These are phyloP conservation scores for Drosophila helvetica DNA, from an alignment of 2,888 invertebrate species.

Conservation along the genomic window DNA sequence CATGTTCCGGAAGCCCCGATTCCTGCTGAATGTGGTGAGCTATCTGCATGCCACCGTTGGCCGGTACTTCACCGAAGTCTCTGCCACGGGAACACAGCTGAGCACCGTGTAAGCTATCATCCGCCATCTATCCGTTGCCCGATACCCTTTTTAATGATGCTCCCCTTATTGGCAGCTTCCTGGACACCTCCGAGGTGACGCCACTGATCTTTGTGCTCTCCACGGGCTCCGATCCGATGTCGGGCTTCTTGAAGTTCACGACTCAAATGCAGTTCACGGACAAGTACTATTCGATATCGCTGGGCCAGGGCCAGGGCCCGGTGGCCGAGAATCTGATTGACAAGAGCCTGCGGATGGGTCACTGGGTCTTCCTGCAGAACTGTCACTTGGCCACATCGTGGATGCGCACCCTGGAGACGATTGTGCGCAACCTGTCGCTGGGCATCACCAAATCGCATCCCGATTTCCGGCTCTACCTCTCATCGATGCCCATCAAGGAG, in stretches of 20 bases:
- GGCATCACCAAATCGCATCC: constrained; percentile 87
- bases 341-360: constrained; percentile 88
- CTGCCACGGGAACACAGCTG: constrained; percentile 86
- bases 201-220: constrained; percentile 94
- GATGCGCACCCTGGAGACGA: constrained; percentile 93
- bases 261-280: constrained; percentile 89
- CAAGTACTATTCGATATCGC: constrained; percentile 91
- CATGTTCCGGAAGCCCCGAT: constrained; percentile 90
- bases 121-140: too few relatives aligned
- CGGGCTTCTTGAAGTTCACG: constrained; percentile 92
- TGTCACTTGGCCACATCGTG: constrained; percentile 97
- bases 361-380: constrained; percentile 97
- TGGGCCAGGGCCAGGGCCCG: constrained; percentile 95
- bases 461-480: constrained; percentile 93
- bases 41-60: constrained; percentile 92
- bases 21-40: constrained; percentile 91
- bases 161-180: constrained; percentile 85
- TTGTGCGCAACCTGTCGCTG: constrained; percentile 89
- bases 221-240: constrained; percentile 94
- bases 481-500: constrained; percentile 93
- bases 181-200: constrained; percentile 88
- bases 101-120: constrained; percentile 71
- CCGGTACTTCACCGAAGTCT: constrained; percentile 91
- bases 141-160: neutral
- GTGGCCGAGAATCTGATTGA: constrained; percentile 92